Evolutionary conservation across 2,888 invertebrate species (phyloP).

Genomic region (Trichogramma dendrolimi): DNA sequence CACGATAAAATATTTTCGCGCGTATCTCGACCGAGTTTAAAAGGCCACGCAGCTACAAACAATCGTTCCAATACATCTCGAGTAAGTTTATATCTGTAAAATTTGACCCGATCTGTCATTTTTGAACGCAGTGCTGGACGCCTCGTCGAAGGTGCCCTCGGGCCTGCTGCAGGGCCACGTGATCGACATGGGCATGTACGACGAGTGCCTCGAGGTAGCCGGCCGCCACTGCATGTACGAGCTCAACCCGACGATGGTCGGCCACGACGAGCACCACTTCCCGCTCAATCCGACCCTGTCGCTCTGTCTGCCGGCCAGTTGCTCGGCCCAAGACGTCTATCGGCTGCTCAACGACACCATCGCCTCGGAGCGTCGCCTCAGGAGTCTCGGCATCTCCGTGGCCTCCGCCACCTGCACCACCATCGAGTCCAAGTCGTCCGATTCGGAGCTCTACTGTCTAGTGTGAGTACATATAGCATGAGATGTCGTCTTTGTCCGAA

Average conservation of each 20-base stretch:
- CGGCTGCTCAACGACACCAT: constrained; percentile 18
- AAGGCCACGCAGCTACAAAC: too few relatives aligned
- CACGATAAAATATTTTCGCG: too few relatives aligned
- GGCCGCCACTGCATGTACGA: constrained; percentile 50
- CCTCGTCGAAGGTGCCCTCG: constrained; percentile 53
- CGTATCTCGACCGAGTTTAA: too few relatives aligned
- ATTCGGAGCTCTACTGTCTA: constrained; percentile 18
- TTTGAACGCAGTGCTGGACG: constrained; percentile 51
- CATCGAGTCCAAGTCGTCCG: constrained; percentile 23
- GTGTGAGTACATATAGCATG: constrained; percentile 21
- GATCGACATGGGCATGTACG: constrained; percentile 52
- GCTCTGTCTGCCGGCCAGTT: constrained; percentile 52
- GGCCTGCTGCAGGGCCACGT: constrained; percentile 52
- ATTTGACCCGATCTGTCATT: too few relatives aligned
- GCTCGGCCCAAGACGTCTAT: constrained; percentile 42
- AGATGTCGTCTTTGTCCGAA: too few relatives aligned
- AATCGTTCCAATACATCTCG: too few relatives aligned
- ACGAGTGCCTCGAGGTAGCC: constrained; percentile 47
- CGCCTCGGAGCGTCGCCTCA: background rate
- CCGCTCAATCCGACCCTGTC: constrained; percentile 44
- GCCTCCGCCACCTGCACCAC: constrained; percentile 20
- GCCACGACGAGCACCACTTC: constrained; percentile 33
- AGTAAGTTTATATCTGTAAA: too few relatives aligned
- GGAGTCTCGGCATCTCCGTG: background rate
- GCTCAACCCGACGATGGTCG: constrained; percentile 32